Evolutionary conservation across 2,797 vertebrate species (phyloP).

Genomic region (Heliangelus exortis): DNA sequence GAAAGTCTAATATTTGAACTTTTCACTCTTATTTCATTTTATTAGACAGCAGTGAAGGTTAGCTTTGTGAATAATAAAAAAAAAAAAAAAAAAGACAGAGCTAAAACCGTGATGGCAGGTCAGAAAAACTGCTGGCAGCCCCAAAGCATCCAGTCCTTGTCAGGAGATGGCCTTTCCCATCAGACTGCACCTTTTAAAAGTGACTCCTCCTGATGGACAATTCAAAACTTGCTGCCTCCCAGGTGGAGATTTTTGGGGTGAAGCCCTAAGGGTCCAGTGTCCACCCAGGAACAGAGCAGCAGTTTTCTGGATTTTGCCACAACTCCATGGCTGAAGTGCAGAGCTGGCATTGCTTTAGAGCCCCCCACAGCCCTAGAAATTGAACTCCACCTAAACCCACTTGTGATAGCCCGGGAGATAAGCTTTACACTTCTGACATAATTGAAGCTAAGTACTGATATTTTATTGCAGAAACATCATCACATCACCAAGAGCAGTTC

Average conservation of each 20-base stretch:
- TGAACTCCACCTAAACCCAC: neutral
- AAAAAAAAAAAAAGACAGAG: neutral
- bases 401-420: neutral
- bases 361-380: neutral
- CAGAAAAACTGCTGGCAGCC: neutral
- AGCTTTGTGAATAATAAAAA: constrained; percentile 7
- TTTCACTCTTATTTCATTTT: constrained; percentile 79
- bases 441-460: too few relatives aligned
- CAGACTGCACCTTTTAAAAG: neutral
- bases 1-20: constrained; percentile 88
- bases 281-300: constrained; percentile 27
- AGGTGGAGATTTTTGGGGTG: neutral
- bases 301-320: constrained; percentile 5
- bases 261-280: neutral
- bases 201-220: neutral
- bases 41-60: constrained; percentile 73
- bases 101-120: neutral
- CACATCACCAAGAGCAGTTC: neutral
- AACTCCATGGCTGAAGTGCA: neutral
- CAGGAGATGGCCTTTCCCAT: neutral
- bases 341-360: neutral
- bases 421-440: neutral
- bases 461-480: neutral
- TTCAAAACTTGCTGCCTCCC: neutral
- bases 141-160: neutral